Conservation (phyloP, 2,888 invertebrate species). For the Spatulosminthurus flaviceps region DNA sequence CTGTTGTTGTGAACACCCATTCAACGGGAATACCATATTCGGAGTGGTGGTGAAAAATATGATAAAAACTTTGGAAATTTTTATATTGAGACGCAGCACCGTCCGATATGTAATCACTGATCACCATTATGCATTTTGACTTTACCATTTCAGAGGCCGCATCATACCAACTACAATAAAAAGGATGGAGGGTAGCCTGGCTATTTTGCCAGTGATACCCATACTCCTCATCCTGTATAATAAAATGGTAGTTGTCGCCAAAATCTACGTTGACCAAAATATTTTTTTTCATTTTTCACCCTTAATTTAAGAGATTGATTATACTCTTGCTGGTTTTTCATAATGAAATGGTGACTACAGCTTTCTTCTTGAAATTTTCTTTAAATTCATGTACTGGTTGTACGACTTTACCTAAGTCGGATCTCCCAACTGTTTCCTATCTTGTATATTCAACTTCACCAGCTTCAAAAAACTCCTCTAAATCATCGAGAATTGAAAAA, state of each 20-base stretch:
- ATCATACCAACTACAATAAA: slow-evolving; percentile 15
- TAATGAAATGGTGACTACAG: too few species aligned
- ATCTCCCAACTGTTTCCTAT: too few species aligned
- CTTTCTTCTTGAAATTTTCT: too few species aligned
- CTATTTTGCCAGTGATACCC: slow-evolving; percentile 60
- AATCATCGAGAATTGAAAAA: too few species aligned
- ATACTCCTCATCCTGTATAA: slow-evolving; percentile 61
- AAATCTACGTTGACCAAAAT: slow-evolving; percentile 59
- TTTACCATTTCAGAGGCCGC: not conserved
- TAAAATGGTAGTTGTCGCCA: slow-evolving; percentile 58
- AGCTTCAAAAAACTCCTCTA: too few species aligned
- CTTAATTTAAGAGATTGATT: too few species aligned
- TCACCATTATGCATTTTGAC: slow-evolving; percentile 30
- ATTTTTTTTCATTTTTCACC: not conserved
- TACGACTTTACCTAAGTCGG: too few species aligned
- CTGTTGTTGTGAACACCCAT: slow-evolving; percentile 62
- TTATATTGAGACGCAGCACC: slow-evolving; percentile 62
- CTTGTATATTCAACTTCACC: too few species aligned
- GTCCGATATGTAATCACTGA: slow-evolving; percentile 59
- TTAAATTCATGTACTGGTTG: too few species aligned
- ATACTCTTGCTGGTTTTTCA: too few species aligned
- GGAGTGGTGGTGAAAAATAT: slow-evolving; percentile 55
- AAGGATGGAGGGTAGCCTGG: slow-evolving; percentile 61
- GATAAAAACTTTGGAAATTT: slow-evolving; percentile 59
- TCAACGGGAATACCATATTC: slow-evolving; percentile 60